Evolutionary conservation across 2,113 vertebrate genomes (phyloP), one percentile per base, ranked within the genome.

Genomic region (Notiomystis cincta): DNA sequence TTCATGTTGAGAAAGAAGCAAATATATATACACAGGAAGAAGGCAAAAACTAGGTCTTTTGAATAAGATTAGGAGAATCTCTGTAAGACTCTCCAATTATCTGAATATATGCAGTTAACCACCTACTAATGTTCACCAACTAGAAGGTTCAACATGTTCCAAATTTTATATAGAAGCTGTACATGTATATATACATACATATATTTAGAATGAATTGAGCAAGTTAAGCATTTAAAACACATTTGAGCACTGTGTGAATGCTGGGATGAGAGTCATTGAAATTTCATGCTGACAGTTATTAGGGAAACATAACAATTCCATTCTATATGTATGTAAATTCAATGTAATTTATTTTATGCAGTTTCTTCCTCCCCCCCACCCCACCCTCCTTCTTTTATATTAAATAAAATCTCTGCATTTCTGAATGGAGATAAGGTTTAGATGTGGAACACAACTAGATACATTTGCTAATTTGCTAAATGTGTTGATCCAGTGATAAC

Each of bases 401-500:
- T 14, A 1, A 23, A 37, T 76, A 15, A 67, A 89, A 89, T 82
- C 22, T 61, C 64, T 82, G 20, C 87, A 83, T 97, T 90, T 95
- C 51, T 77, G 58, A 90, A 79, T 79, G 45, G 89, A 65, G 51
- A 65, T 65, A 87, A 37, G 60, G 20, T 90, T 70, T 83, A 40
- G n/a, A n/a, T 44, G 28, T 53, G 62, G 20, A 51, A 87, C 15
- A 82, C n/a, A 83, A 44, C n/a, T 71, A 67, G 23, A 44, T 64
- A 54, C 21, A 79, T 72, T 89, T 93, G 8, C 8, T 56, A 28
- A 61, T 81, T 89, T 94, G 69, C 33, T 50, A 40, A 81, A 12
- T 38, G 16, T 89, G 27, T 64, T 93, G 66, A 81, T 45, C 71
- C 47, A 77, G 42, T 79, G 94, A 96, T 82, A 97, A 90, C 71